Conservation (phyloP, 1,140 invertebrate genomes). For the Scaptomyza pallida region DNA sequence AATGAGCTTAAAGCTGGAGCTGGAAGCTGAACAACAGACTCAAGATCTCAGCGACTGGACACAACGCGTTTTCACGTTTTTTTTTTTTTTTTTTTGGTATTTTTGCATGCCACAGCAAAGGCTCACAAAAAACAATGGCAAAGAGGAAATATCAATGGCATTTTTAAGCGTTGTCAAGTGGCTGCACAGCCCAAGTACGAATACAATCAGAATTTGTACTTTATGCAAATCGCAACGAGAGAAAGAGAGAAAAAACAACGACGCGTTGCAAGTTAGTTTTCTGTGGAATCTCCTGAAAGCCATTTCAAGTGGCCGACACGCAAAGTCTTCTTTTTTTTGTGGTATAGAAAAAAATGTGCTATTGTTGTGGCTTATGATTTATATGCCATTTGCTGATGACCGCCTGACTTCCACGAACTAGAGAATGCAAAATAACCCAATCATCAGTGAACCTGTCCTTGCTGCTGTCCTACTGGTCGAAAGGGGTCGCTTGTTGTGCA, state of each 20-base stretch:
- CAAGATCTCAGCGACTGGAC: constrained; percentile 29
- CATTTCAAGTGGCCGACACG: constrained; percentile 44
- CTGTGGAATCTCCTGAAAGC: constrained; percentile 52
- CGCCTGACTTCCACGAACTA: constrained; percentile 50
- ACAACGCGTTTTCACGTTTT: constrained; percentile 41
- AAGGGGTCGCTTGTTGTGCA: constrained; percentile 15
- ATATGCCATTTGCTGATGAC: constrained; percentile 36
- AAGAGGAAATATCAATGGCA: constrained; percentile 71
- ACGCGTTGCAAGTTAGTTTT: constrained; percentile 40
- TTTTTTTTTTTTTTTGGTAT: no score
- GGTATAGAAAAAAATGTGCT: constrained; percentile 39
- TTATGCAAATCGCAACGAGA: constrained; percentile 69
- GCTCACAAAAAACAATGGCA: constrained; percentile 66
- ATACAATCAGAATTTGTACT: constrained; percentile 68
- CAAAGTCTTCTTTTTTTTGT: constrained; percentile 16
- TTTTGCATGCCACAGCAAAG: constrained; percentile 14
- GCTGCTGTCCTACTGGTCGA: constrained; percentile 30
- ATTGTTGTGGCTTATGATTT: constrained; percentile 70
- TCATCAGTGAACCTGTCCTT: constrained; percentile 17
- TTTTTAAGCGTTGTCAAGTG: constrained; percentile 80
- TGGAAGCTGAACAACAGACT: constrained; percentile 2
- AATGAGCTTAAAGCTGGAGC: constrained; percentile 55
- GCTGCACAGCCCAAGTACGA: constrained; percentile 23
- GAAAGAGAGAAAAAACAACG: neutral
- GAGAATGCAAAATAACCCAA: constrained; percentile 13